Percentiles rank a stretch among this genome's conserved stretches.
These are phyloP conservation scores for Gracilinanus agilis DNA, from an alignment of 2,113 vertebrate genomes.

Conservation along the genomic window DNA sequence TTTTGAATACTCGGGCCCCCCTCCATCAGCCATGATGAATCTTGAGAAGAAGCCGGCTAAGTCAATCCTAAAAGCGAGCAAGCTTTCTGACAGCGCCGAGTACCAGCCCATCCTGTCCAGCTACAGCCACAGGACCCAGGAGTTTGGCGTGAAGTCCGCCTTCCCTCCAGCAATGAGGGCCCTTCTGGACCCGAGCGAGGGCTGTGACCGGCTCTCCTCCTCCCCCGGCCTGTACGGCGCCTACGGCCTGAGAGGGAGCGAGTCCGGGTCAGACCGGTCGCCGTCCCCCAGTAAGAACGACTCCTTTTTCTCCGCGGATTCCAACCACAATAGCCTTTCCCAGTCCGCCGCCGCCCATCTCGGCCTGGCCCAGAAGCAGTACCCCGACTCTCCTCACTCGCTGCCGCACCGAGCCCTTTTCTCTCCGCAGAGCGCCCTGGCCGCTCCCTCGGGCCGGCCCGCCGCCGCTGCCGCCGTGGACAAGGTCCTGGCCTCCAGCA, in stretches of 20 bases:
- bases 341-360: conserved; percentile 76
- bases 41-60: conserved; percentile 88
- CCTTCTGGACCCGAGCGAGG: conserved; percentile 82
- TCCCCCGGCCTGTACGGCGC: conserved; percentile 82
- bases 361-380: conserved; percentile 83
- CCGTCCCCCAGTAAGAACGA: conserved; percentile 85
- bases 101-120: conserved; percentile 83
- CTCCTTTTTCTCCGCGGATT: conserved; percentile 84
- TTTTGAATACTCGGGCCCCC: conserved; percentile 86
- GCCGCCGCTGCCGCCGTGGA: conserved; percentile 69
- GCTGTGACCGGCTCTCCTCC: conserved; percentile 75
- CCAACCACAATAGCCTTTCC: conserved; percentile 83
- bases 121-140: conserved; percentile 82
- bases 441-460: conserved; percentile 70
- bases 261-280: conserved; percentile 80
- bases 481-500: conserved; percentile 81
- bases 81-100: conserved; percentile 79
- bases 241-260: conserved; percentile 81
- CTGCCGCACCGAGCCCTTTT: conserved; percentile 83
- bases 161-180: conserved; percentile 83
- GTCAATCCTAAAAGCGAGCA: conserved; percentile 85
- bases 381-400: conserved; percentile 84
- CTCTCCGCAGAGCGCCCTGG: conserved; percentile 79
- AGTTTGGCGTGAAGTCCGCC: conserved; percentile 81
- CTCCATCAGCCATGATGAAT: conserved; percentile 83